These are phyloP conservation scores for Amazona guildingii DNA, from an alignment of 2,113 vertebrate genomes.

Conservation along the genomic window DNA sequence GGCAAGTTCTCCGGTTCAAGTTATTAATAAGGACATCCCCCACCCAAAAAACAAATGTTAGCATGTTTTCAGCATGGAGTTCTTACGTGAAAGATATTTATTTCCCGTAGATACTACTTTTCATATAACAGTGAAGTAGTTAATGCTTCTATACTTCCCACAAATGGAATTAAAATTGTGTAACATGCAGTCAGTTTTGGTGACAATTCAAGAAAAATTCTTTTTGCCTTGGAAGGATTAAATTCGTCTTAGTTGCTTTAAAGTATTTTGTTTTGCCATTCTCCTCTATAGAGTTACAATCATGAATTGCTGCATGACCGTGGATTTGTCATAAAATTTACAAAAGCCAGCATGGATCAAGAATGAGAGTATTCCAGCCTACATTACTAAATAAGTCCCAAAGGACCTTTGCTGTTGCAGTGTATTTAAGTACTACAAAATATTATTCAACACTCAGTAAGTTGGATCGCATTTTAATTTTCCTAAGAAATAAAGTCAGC, in stretches of 20 bases:
- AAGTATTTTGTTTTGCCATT: not conserved
- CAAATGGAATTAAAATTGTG: conserved; percentile 6
- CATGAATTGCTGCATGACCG: not conserved
- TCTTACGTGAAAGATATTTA: not conserved
- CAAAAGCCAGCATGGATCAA: not conserved
- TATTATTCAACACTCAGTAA: not conserved
- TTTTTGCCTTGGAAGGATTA: conserved; percentile 16
- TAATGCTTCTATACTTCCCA: not conserved
- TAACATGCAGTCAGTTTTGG: not conserved
- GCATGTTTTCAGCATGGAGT: not conserved
- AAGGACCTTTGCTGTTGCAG: not conserved
- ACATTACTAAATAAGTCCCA: not conserved
- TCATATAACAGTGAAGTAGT: not conserved
- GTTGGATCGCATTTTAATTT: not conserved
- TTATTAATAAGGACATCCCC: not conserved
- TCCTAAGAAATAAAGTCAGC: not conserved
- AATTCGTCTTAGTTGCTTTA: not conserved
- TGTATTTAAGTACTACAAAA: not conserved
- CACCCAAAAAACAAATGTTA: not conserved
- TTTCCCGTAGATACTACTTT: not conserved
- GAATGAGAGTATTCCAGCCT: conserved; percentile 1
- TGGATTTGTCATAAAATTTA: not conserved
- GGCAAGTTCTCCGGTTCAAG: not conserved
- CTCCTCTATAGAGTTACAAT: not conserved
- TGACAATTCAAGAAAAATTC: not conserved